Evolutionary conservation across 2,113 vertebrate species (phyloP), one percentile per base, ranked within the genome.

Genomic region (Epinephelus moara): DNA sequence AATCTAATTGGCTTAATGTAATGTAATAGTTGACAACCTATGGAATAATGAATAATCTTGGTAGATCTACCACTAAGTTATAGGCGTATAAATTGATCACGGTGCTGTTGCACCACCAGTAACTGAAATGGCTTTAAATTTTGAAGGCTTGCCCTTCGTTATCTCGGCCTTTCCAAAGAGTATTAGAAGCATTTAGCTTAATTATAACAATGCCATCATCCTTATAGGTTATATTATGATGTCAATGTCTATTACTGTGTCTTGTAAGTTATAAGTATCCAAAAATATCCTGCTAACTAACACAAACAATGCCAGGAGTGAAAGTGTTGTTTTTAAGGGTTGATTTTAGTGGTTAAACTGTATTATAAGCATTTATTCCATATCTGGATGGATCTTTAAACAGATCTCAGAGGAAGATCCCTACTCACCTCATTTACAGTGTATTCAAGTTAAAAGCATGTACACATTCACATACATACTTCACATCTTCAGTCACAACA

Each of bases 161-260:
- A 70, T 64, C 42, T 55, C 68, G 59, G 52, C 11, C 66, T 62
- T 40, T 82, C 30, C 6, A 45, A 45, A 78, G 62, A 40, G 33
- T 33, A 70, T 78, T 75, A 62, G 7, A 68, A 81, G 33, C n/a
- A 80, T 77, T 56, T n/a, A 47, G 50, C 77, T 86, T 84, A 45
- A 61, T 82, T 87, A 75, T 33, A 85, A 62, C 67, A 79, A 85
- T 81, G 67, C 75, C 73, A 79, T 83, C 57, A 72, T 73, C 74
- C 33, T 18, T 42, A 64, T 56, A 78, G 55, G 55, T 77, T 55
- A 64, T 45, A 78, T 60, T 52, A 73, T 62, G 21, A 78, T 70
- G 63, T 69, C 49, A 88, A n/a, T 72, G 68, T 72, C 72, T 45
- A 45, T 45, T 12, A 45, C 52, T 71, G 12, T 71, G 9, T 74